Conservation (phyloP, 2,113 vertebrate species). For the Phalacrocorax brasilianus region DNA sequence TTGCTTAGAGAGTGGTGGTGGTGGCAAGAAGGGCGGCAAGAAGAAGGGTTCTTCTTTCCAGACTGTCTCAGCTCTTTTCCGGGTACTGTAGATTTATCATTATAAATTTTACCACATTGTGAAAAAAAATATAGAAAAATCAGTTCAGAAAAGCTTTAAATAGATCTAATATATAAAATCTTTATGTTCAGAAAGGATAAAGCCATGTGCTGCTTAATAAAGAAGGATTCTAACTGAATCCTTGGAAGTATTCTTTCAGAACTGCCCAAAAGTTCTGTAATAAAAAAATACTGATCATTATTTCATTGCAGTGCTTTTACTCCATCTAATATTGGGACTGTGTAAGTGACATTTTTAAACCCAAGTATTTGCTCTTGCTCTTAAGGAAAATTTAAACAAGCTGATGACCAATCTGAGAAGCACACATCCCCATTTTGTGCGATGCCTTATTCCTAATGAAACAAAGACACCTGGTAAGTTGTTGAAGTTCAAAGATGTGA, state of each 20-base stretch:
- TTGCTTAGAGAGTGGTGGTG: conserved; percentile 6
- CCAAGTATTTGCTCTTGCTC: neutral
- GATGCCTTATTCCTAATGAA: conserved; percentile 62
- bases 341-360: neutral
- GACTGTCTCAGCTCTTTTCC: conserved; percentile 92
- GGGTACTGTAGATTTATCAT: conserved; percentile 65
- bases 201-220: neutral
- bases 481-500: neutral
- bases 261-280: neutral
- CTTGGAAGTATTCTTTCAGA: neutral
- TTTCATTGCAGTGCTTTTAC: neutral
- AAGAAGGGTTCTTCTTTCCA: conserved; percentile 98
- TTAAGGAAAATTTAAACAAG: conserved; percentile 64
- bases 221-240: neutral
- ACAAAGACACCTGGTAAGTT: conserved; percentile 63
- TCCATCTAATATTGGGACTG: neutral
- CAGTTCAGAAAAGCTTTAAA: neutral
- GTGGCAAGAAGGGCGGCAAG: conserved; percentile 85
- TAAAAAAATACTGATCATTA: neutral
- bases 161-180: neutral
- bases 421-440: conserved; percentile 61
- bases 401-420: conserved; percentile 60
- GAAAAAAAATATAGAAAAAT: neutral
- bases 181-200: neutral
- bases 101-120: neutral